Conservation (phyloP, 2,797 vertebrate species). For the Carcharodon carcharias region DNA sequence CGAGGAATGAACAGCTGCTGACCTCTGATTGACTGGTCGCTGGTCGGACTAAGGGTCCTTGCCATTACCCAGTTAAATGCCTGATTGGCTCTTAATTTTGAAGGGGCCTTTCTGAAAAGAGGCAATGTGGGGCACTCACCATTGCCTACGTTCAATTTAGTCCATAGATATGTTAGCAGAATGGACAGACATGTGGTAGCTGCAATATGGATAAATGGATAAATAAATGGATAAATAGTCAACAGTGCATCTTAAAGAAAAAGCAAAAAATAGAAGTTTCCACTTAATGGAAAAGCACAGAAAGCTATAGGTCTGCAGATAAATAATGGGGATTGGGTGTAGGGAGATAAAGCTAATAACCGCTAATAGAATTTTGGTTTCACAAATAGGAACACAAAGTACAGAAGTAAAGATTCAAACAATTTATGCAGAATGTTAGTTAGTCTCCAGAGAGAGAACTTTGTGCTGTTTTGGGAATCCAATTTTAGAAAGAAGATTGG, state of each 20-base stretch:
- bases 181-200: not conserved
- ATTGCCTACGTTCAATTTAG: too few relatives aligned
- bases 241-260: not conserved
- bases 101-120: too few relatives aligned
- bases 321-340: not conserved
- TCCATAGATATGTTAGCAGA: not conserved
- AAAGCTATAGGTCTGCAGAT: not conserved
- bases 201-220: not conserved
- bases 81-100: too few relatives aligned
- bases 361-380: not conserved
- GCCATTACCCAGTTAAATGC: too few relatives aligned
- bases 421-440: not conserved
- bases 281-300: not conserved
- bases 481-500: not conserved
- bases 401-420: not conserved
- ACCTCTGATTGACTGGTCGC: too few relatives aligned
- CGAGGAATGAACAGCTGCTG: too few relatives aligned
- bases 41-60: too few relatives aligned
- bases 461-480: not conserved
- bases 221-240: not conserved
- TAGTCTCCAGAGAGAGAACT: not conserved
- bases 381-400: not conserved
- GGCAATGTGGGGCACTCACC: too few relatives aligned
- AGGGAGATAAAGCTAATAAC: not conserved
- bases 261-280: not conserved